Evolutionary conservation across 2,113 vertebrate species (phyloP).

Genomic region (Gorsachius goisagi): DNA sequence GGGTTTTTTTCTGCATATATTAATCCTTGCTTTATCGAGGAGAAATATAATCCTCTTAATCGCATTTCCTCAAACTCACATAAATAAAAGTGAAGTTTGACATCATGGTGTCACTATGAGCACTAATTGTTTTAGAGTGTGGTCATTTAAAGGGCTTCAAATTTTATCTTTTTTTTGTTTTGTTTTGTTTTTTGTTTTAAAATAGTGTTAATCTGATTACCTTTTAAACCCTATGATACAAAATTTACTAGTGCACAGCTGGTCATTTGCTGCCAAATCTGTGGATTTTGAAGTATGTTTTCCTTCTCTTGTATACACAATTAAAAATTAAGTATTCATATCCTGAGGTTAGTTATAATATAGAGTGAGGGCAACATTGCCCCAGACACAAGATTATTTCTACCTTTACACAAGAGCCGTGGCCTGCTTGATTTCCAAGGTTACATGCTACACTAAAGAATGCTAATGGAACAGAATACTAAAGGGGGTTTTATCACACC

Average conservation of each 20-base stretch:
- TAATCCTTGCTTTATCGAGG: not conserved
- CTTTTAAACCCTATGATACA: not conserved
- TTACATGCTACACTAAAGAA: not conserved
- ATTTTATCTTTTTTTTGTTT: not conserved
- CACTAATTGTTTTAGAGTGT: not conserved
- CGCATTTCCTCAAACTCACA: not conserved
- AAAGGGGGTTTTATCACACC: not conserved
- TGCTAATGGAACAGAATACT: slow-evolving; percentile 2
- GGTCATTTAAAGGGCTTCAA: not conserved
- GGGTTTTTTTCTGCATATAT: not conserved
- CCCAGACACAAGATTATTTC: not conserved
- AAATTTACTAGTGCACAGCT: not conserved
- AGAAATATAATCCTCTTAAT: not conserved
- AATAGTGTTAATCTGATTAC: not conserved
- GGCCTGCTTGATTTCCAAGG: not conserved
- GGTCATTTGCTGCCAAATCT: not conserved
- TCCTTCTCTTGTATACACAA: not conserved
- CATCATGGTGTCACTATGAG: not conserved
- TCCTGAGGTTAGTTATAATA: not conserved
- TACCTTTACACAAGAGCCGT: not conserved
- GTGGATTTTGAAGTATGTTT: not conserved
- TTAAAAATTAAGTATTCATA: not conserved
- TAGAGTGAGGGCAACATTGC: not conserved
- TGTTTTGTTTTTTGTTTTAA: not conserved
- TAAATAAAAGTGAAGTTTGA: not conserved